Evolutionary conservation across 2,888 invertebrate genomes (phyloP).

Genomic region (Agriopis aurantiaria): DNA sequence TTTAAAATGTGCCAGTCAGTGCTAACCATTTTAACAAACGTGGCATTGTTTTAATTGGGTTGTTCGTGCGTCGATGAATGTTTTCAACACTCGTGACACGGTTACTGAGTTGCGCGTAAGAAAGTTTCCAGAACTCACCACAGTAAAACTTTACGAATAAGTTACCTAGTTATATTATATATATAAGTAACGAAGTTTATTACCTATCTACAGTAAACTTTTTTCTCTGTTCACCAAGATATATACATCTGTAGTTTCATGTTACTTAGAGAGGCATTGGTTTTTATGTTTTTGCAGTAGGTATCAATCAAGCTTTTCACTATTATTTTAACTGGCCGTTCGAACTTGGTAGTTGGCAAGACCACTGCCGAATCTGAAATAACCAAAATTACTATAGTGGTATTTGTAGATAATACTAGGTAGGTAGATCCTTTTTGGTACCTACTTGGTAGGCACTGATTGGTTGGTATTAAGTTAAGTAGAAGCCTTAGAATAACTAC

Average conservation of each 20-base stretch:
- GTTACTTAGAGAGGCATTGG: neutral
- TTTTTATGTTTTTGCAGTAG: neutral
- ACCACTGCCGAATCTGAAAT: neutral
- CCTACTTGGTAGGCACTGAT: no score
- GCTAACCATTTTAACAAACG: slow-evolving; percentile 31
- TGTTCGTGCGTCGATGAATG: slow-evolving; percentile 32
- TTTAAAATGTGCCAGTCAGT: slow-evolving; percentile 27
- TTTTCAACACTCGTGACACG: slow-evolving; percentile 36
- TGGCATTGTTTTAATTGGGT: slow-evolving; percentile 35
- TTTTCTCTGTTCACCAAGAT: neutral
- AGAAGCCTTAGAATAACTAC: no score
- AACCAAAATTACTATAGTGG: neutral
- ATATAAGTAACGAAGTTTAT: neutral
- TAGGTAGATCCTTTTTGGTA: no score
- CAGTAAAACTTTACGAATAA: neutral
- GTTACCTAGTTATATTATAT: neutral
- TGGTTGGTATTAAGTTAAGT: no score
- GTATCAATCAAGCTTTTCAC: no score
- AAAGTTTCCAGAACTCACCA: slow-evolving; percentile 35
- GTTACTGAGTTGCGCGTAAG: slow-evolving; percentile 27
- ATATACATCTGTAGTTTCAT: no score
- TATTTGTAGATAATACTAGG: neutral
- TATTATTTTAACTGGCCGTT: neutral
- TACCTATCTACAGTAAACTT: neutral
- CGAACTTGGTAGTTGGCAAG: neutral